Base-by-base conservation (phyloP, 2,888 invertebrate genomes). In the Drosophila maculinotata region DNA sequence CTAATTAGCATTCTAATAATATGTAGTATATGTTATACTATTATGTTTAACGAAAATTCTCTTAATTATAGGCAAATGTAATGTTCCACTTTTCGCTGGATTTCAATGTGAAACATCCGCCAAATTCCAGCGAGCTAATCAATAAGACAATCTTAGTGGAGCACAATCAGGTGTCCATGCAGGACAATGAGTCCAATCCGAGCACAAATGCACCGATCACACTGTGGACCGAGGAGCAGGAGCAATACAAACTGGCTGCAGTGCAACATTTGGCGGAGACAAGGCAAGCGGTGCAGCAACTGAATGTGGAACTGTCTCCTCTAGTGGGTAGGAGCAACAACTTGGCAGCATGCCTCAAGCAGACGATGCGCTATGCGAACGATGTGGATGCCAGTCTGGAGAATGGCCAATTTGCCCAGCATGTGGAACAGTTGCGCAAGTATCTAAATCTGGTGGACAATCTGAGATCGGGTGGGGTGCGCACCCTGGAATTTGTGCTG, bases 241-340 rank as follows among this genome's bases (percentile, higher is more conserved):
- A 49, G 0, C 56, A 74, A 25, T 67, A 71, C 8, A 72, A 56
- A 9, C 44, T 42, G n/a, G 25, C 53, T 3, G 69, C 85, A 1
- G 25, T 71, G 15, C 45, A 53, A 14, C 72, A 70, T 39, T 39
- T 89, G 25, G 31, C 54, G 35, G 62, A 65, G 4, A 79, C 72
- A 3, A 53, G 52, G 15, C 25, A 26, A 1, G 68, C 67, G 7
- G 60, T 89, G 8, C 64, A 70, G 5, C 56, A 71, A 26, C 52
- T 89, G 4, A 84, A 84, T 38, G 17, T 39, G 23, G 89, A 88
- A 53, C 53, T 89, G 9, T 39, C 71, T 0, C 77, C 78, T 1
- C 48, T 89, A 20, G 80, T 76, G 39, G 89, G 78, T 15, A 76
- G 85, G n/a, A 89, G 88, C 56, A 66, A 79, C 25, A 74, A 65